These are phyloP conservation scores for Glomeris maerens DNA, from an alignment of 1,140 invertebrate species.

Conservation along the genomic window DNA sequence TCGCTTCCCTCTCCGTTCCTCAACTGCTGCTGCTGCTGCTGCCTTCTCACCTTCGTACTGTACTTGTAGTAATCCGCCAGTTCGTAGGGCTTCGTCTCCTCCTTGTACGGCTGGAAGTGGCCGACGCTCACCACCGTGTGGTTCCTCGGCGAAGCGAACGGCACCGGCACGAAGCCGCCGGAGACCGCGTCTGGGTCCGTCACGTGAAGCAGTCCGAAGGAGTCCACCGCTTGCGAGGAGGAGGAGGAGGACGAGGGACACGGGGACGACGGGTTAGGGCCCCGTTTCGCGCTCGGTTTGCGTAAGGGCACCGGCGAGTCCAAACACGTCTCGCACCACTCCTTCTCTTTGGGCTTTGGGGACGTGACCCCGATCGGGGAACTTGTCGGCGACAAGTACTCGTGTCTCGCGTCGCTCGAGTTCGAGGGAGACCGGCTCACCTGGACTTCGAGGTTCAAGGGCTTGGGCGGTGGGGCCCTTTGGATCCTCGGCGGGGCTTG, in stretches of 20 bases:
- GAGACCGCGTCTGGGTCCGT: not conserved
- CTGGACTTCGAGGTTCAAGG: too few relatives aligned
- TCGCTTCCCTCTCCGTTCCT: constrained; percentile 6
- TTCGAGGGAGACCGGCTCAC: too few relatives aligned
- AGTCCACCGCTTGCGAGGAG: not conserved
- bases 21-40: constrained; percentile 22
- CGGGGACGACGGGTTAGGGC: constrained; percentile 7
- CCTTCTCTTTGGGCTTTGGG: constrained; percentile 36
- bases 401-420: too few relatives aligned
- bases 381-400: too few relatives aligned
- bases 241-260: not conserved
- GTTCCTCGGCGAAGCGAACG: constrained; percentile 57
- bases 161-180: constrained; percentile 25
- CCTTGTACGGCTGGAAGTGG: constrained; percentile 78
- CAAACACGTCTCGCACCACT: constrained; percentile 57
- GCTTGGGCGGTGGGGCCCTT: too few relatives aligned
- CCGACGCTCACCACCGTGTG: constrained; percentile 69
- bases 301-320: constrained; percentile 36
- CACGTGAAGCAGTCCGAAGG: not conserved
- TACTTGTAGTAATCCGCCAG: constrained; percentile 97
- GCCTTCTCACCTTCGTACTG: constrained; percentile 72
- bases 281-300: not conserved
- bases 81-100: constrained; percentile 89
- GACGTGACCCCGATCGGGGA: too few relatives aligned
- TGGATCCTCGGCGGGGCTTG: not conserved